Evolutionary conservation across 2,797 vertebrate genomes (phyloP), one percentile per base, ranked within the genome.

Genomic region (Anas flavirostris): DNA sequence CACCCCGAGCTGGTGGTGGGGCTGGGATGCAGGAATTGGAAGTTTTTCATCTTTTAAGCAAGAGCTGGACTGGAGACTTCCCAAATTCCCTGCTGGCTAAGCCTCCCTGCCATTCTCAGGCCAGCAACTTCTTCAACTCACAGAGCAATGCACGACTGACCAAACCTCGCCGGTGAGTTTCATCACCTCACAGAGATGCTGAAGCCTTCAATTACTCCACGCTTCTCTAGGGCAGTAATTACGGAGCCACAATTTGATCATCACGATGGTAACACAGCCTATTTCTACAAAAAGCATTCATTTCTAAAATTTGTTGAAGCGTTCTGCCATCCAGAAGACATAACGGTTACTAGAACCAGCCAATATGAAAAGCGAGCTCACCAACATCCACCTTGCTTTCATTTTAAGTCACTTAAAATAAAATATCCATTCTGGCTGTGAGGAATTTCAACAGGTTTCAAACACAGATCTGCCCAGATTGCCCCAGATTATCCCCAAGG

Each of bases 81-180:
- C 28, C 78, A 18, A 31, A 88, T 5, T n/a, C 22, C 8, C 35
- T 69, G 44, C 56, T 53, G 39, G 26, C 21, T 29, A 7, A 64
- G 48, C 0, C 25, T 35, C 33, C 18, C 5, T 6, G 23, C 53
- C 14, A 14, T 56, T 52, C 50, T 72, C 50, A 12, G 48, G 63
- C 17, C 35, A 44, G 53, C 0, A 1, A 25, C 41, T 59, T 5
- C 41, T 59, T 5, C 12, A 62, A 55, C 91, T 86, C 29, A 31
- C 46, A 29, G 29, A 68, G 81, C 44, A 64, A 44, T 5, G 16
- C 2, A 0, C 1, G 4, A 29, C 63, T 1, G 5, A 29, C 63
- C 82, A 70, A 78, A 29, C 26, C 1, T 5, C 64, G 21, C 28
- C 14, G n/a, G 37, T 2, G 29, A 5, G 14, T 75, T 88, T 79